Conservation (phyloP, 2,797 vertebrate genomes). For the Malurus splendens region DNA sequence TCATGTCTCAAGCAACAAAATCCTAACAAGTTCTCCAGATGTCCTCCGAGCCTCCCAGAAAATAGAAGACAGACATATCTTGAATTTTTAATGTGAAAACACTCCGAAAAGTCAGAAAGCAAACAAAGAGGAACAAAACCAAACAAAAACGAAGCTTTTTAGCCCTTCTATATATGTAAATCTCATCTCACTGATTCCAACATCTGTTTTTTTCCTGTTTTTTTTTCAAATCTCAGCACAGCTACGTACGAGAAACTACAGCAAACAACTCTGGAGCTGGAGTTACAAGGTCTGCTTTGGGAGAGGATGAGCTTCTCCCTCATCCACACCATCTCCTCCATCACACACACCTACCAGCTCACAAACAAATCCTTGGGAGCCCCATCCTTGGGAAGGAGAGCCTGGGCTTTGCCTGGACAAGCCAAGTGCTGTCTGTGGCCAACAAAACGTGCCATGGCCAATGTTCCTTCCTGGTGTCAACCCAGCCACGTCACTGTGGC, state of each 20-base stretch:
- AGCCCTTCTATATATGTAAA: slow-evolving; percentile 38
- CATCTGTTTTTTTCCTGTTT: not conserved
- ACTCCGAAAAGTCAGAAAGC: slow-evolving; percentile 28
- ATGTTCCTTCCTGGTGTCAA: not conserved
- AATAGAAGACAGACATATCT: slow-evolving; percentile 28
- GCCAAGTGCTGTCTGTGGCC: not conserved
- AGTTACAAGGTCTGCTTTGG: not conserved
- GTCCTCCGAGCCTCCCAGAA: slow-evolving; percentile 51
- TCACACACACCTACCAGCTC: not conserved
- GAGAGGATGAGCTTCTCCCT: not conserved
- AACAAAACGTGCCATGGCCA: accelerated
- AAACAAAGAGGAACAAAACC: slow-evolving; percentile 46
- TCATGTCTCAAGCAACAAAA: not conserved
- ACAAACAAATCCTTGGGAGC: not conserved
- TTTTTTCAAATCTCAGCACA: not conserved
- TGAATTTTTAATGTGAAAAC: slow-evolving; percentile 58
- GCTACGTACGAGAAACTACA: not conserved
- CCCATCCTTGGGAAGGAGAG: not conserved
- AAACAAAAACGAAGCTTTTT: slow-evolving; percentile 45
- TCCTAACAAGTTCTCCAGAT: slow-evolving; percentile 58
- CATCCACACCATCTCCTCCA: not conserved
- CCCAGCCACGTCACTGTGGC: not conserved
- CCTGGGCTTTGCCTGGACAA: not conserved
- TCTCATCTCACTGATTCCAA: slow-evolving; percentile 9
- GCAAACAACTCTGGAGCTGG: not conserved